A percentile compares a stretch with the other conserved stretches of the same genome.
Evolutionary conservation across 2,797 vertebrate species (phyloP).

Genomic region (Myotis daubentonii): DNA sequence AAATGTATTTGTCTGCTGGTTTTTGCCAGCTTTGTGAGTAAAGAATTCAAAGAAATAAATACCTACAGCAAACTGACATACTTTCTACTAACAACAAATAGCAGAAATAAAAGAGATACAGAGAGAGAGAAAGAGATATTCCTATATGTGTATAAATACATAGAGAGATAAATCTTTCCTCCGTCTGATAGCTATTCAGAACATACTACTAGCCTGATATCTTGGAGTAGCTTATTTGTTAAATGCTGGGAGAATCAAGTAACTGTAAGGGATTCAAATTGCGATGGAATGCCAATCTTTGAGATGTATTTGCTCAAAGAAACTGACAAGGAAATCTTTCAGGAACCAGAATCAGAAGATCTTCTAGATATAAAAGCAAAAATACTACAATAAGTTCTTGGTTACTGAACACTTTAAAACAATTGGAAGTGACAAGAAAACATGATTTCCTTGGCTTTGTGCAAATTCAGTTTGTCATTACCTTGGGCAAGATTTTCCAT

Average conservation of each 20-base stretch:
- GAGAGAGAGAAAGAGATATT: neutral
- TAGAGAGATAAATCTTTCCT: neutral
- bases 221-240: conserved; percentile 42
- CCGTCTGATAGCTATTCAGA: conserved; percentile 25
- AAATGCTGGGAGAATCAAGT: conserved; percentile 34
- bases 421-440: conserved; percentile 30
- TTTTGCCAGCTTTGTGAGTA: conserved; percentile 34
- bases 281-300: neutral
- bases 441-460: conserved; percentile 33
- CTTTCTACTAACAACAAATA: conserved; percentile 8
- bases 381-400: neutral
- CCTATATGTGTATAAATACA: neutral
- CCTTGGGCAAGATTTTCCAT: neutral
- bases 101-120: neutral
- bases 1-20: conserved; percentile 7
- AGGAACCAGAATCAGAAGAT: neutral
- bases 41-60: conserved; percentile 63
- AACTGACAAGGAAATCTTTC: conserved; percentile 33
- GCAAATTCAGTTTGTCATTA: neutral
- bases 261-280: conserved; percentile 44
- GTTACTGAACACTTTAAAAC: conserved; percentile 31
- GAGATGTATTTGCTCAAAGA: neutral
- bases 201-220: neutral
- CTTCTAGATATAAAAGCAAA: conserved; percentile 37
- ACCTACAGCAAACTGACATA: neutral